Evolutionary conservation across 2,797 vertebrate genomes (phyloP), one percentile per base, ranked within the genome.

Genomic region (Macropodus opercularis): DNA sequence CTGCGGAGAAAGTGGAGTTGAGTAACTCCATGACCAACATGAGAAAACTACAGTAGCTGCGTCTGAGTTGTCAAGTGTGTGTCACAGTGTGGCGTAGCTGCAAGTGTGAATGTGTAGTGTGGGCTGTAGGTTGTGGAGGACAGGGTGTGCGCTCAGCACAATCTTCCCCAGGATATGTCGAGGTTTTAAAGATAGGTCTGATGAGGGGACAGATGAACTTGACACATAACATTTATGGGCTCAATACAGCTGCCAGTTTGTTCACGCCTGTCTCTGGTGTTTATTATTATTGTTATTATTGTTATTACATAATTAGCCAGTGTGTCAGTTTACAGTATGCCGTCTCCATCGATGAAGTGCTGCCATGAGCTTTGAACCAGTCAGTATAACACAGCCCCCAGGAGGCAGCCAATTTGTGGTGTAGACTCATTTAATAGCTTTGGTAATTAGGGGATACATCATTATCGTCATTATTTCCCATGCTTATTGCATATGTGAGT

Each of bases 281-380:
- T 80, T 77, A 75, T 27, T 27, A 6, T 31, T 31, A 2, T 31
- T 4, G 6, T 31, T 4, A 15, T n/a, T 35, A 15, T 36, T 49
- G 56, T 70, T 77, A 87, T 87, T 72, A 76, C 58, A 68, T 84
- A 85, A 90, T 89, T 90, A 87, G 69, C 80, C 72, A 63, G 52
- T 48, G 57, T 76, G 76, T 74, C 70, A 65, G 53, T n/a, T n/a
- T 76, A 63, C n/a, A n/a, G n/a, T 79, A 66, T 77, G 55, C 79
- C 69, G 83, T 82, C 84, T 85, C 64, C 46, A 61, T 78, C 68
- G 55, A 54, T 79, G 83, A 77, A 73, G 78, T 54, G 49, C 50
- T 54, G 69, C 80, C 83, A 80, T 90, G 85, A 81, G 66, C 72
- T 73, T 52, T 83, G 69, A 87, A 86, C 79, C 64, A 83, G 77